Conservation (phyloP, 2,888 invertebrate species). For the Tetragonisca angustula region DNA sequence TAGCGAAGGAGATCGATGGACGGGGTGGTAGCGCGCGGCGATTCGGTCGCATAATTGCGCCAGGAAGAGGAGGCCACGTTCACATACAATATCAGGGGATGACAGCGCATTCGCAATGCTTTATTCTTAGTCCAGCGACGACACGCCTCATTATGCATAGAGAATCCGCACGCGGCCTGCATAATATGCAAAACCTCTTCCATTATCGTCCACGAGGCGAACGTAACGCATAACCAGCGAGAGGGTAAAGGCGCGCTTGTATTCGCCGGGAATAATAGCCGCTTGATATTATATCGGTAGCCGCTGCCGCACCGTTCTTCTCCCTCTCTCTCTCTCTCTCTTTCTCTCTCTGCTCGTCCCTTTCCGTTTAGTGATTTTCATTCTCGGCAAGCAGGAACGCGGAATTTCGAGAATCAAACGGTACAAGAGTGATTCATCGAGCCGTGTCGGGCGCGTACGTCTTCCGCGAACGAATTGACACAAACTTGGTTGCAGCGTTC, state of each 20-base stretch:
- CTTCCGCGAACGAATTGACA: conserved; percentile 30
- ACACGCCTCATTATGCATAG: conserved; percentile 83
- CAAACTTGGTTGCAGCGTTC: neutral
- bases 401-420: conserved; percentile 66
- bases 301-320: neutral
- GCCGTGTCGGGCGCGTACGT: conserved; percentile 23
- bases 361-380: conserved; percentile 27
- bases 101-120: conserved; percentile 75
- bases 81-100: conserved; percentile 69
- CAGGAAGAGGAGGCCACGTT: conserved; percentile 64
- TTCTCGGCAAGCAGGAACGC: conserved; percentile 33
- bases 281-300: conserved; percentile 48
- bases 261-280: conserved; percentile 59
- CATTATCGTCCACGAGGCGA: conserved; percentile 79
- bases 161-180: conserved; percentile 83
- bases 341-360: neutral
- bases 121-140: conserved; percentile 81
- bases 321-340: neutral
- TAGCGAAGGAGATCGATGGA: conserved; percentile 18
- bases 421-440: conserved; percentile 60
- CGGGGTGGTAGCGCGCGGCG: conserved; percentile 18
- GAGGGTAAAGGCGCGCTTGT: conserved; percentile 51
- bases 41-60: conserved; percentile 55
- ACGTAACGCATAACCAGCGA: conserved; percentile 68
- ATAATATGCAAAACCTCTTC: conserved; percentile 82